Percentiles rank a stretch among this genome's conserved stretches.
These are phyloP conservation scores for Chamaedrilus cognettii DNA, from an alignment of 2,888 invertebrate genomes.

Conservation along the genomic window DNA sequence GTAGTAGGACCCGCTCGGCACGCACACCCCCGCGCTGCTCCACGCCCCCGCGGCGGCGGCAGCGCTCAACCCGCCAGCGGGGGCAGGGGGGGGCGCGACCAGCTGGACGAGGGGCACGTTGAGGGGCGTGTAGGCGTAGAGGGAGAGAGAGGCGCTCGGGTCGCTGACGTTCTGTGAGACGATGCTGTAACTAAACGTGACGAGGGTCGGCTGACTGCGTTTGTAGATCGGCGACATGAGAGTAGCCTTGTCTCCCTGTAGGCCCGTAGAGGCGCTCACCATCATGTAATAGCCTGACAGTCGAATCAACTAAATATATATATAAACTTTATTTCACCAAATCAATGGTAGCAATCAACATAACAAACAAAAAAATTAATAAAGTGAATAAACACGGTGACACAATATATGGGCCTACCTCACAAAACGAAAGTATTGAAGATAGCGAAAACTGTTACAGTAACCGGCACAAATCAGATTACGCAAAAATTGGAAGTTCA, in stretches of 20 bases:
- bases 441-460: no score
- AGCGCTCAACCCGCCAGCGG: not conserved
- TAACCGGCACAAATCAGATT: no score
- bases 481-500: no score
- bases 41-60: not conserved
- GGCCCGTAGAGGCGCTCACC: not conserved
- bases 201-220: not conserved
- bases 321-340: no score
- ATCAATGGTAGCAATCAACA: no score
- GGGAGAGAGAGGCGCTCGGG: not conserved
- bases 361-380: no score
- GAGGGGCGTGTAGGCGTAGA: not conserved
- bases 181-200: not conserved
- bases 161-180: not conserved
- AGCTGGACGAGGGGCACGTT: no score
- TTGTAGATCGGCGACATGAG: not conserved
- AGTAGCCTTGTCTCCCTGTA: not conserved
- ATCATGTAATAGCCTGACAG: constrained; percentile 3
- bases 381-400: no score
- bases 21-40: not conserved
- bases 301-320: no score
- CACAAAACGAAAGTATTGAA: no score
- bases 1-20: not conserved
- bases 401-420: no score
- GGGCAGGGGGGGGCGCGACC: no score